A percentile compares a stretch with the other conserved stretches of the same genome.
phyloP scores from a whole-genome alignment of 2,113 vertebrate species.

The Meleagris gallopavo region DNA sequence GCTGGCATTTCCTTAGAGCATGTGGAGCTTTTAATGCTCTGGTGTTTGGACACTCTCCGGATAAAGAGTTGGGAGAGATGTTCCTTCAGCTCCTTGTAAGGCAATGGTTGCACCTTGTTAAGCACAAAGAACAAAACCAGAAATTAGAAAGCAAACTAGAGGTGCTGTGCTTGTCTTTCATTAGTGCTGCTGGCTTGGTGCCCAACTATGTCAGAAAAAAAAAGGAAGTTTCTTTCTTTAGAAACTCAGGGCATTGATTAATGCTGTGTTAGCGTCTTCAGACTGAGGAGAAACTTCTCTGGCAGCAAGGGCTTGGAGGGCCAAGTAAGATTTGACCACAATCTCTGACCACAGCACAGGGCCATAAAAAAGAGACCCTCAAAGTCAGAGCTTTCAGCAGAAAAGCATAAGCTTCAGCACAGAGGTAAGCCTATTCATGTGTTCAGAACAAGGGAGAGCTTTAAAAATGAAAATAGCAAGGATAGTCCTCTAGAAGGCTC shows the following conservation, averaged over 20 bases:
- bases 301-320: not conserved
- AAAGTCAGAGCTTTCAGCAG: constrained; percentile 2
- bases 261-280: constrained; percentile 39
- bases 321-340: not conserved
- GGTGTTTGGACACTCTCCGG: constrained; percentile 37
- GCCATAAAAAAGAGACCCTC: not conserved
- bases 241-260: constrained; percentile 47
- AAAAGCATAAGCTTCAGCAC: not conserved
- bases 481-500: not conserved
- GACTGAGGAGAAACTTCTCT: constrained; percentile 1
- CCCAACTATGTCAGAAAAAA: constrained; percentile 29
- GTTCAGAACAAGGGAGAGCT: not conserved
- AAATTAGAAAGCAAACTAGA: not conserved
- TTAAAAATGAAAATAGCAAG: constrained; percentile 24
- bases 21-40: constrained; percentile 32
- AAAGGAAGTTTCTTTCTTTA: not conserved
- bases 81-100: constrained; percentile 44
- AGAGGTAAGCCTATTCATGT: not conserved
- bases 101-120: constrained; percentile 38
- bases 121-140: constrained; percentile 55
- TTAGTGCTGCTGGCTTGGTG: constrained; percentile 43
- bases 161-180: constrained; percentile 28
- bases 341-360: not conserved
- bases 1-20: constrained; percentile 54
- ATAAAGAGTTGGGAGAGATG: constrained; percentile 47